Evolutionary conservation across 2,888 invertebrate species (phyloP), one percentile per base, ranked within the genome.

Genomic region (Limulus polyphemus): DNA sequence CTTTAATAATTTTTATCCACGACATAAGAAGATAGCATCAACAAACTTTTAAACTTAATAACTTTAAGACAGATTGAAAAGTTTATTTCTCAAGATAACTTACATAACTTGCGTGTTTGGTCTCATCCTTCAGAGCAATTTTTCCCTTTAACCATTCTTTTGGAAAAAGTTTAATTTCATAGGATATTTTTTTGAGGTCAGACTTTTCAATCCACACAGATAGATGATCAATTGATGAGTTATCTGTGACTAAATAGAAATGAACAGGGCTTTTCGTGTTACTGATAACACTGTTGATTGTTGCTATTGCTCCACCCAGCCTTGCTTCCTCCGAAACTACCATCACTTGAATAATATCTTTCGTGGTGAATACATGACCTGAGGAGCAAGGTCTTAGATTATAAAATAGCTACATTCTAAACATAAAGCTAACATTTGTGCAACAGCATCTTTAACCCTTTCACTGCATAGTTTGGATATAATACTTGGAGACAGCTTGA

Each of bases 271-370:
- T 32, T 54, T n/a, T 54, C 16, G 54, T 54, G 14, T 54, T 54
- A 11, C 17, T 17, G 11, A 32, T 32, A 14, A 54, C 32, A n/a
- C 54, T 54, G 14, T 54, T 54, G 4, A 54, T 54, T 1, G 32
- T 17, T 11, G 54, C 54, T 13, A 54, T 54, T 7, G 54, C 32
- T n/a, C 54, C 54, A 17, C 54, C 54, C 2, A 54, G 32, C 11
- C 2, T 16, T 16, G 16, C 32, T 13, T 54, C 54, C 16, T 14
- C 32, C 1, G 54, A 17, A 32, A 54, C 54, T n/a, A 54, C 7
- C 54, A 32, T 32, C 11, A 54, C 54, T 54, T 54, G 54, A 54
- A 11, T 54, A 14, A 54, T 54, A 9, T 54, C 54, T n/a, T 54
- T 54, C 11, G 54, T 32, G 16, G 16, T 32, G 14, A 54, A 54